Conservation (phyloP, 2,113 vertebrate genomes). For the Mustela lutreola region DNA sequence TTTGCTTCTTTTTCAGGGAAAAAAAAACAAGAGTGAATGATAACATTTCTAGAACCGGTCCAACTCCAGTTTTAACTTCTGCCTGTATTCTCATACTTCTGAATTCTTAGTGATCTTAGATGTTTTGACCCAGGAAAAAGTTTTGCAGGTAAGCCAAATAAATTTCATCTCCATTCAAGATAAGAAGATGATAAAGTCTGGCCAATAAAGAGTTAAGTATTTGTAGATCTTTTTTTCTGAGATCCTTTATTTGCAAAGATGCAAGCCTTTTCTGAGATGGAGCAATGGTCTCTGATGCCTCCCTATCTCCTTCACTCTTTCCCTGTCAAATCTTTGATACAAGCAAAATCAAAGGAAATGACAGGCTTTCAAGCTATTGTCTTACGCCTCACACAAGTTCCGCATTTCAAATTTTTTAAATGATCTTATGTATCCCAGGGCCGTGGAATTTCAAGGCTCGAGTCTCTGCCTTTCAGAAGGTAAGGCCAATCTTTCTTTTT, state of each 20-base stretch:
- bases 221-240: background rate
- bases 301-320: conserved; percentile 70
- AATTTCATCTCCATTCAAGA: background rate
- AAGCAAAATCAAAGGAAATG: conserved; percentile 67
- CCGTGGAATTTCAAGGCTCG: conserved; percentile 50
- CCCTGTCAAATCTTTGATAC: conserved; percentile 78
- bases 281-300: conserved; percentile 67
- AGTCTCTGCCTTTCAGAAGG: conserved; percentile 70
- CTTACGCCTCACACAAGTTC: conserved; percentile 65
- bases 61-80: background rate
- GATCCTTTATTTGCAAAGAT: conserved; percentile 27
- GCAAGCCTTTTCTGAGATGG: conserved; percentile 47
- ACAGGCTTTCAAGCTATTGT: conserved; percentile 82
- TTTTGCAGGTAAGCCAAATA: background rate
- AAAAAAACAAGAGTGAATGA: background rate
- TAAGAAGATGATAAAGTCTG: background rate
- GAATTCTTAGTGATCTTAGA: conserved; percentile 9
- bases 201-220: conserved; percentile 60
- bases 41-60: background rate
- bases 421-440: conserved; percentile 72
- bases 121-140: background rate
- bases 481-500: conserved; percentile 56
- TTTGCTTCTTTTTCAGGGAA: background rate
- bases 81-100: background rate
- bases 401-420: conserved; percentile 75